phyloP scores from a whole-genome alignment of 2,797 vertebrate genomes.

The Neopelma chrysocephalum region DNA sequence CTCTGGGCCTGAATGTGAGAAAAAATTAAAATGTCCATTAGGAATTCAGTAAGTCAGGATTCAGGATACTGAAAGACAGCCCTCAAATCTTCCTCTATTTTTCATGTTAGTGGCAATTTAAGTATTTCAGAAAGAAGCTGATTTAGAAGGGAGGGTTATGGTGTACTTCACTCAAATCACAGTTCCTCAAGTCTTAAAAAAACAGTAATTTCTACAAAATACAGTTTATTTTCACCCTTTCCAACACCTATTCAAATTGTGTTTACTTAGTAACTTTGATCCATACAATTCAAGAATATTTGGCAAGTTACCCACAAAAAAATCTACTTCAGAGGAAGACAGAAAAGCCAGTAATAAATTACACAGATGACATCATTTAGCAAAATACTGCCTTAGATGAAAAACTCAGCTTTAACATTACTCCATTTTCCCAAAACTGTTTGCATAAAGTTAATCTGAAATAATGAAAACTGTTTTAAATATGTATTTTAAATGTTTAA shows the following conservation, averaged over 20 bases:
- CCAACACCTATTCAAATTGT: background rate
- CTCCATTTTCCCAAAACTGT: background rate
- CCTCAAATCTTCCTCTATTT: background rate
- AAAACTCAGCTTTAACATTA: background rate
- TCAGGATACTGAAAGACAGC: background rate
- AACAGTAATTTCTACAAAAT: background rate
- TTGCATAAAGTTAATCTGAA: background rate
- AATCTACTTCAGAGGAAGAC: background rate
- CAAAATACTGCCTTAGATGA: background rate
- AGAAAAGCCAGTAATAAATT: background rate
- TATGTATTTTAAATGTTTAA: background rate
- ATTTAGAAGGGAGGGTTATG: background rate
- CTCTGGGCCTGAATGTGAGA: background rate
- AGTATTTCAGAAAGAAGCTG: background rate
- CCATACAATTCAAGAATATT: background rate
- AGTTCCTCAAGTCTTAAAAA: background rate
- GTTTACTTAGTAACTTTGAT: background rate
- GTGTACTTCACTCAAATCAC: background rate
- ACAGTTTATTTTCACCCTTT: background rate
- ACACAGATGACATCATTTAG: background rate
- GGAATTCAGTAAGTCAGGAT: background rate
- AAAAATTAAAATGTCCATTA: background rate
- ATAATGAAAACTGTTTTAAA: background rate
- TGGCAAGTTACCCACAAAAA: background rate
- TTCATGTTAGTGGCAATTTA: background rate